phyloP scores from a whole-genome alignment of 64 coral and sea anemone genomes.

The Montipora efflorescens region DNA sequence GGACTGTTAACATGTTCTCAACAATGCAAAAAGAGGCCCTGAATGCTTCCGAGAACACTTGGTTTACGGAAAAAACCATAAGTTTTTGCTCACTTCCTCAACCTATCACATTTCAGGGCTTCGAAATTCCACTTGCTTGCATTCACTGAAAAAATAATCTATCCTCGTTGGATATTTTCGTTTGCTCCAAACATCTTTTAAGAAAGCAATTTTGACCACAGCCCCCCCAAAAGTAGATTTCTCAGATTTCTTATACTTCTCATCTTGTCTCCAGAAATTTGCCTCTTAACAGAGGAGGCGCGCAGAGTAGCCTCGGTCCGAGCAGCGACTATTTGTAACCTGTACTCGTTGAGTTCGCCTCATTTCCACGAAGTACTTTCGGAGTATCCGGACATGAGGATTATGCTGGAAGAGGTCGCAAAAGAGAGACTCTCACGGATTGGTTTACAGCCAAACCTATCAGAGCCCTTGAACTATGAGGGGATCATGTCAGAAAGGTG shows the following conservation, averaged over 20 bases:
- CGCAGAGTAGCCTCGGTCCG: slow-evolving; percentile 85
- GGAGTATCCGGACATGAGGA: slow-evolving; percentile 84
- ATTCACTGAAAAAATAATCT: no score
- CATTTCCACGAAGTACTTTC: slow-evolving; percentile 87
- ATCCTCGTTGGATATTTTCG: no score
- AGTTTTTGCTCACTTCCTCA: no score
- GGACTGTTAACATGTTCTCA: no score
- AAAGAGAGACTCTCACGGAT: slow-evolving; percentile 88
- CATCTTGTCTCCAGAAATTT: slow-evolving; percentile 74
- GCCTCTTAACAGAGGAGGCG: slow-evolving; percentile 80
- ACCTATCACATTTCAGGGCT: no score
- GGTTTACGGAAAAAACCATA: no score
- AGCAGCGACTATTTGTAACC: slow-evolving; percentile 86
- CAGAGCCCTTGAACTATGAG: slow-evolving; percentile 45
- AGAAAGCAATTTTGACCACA: background rate
- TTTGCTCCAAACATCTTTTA: no score
- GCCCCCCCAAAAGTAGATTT: background rate
- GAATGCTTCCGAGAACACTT: no score
- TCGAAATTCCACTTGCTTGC: no score
- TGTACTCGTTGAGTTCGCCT: slow-evolving; percentile 73
- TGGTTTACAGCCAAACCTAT: slow-evolving; percentile 74
- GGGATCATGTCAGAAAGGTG: slow-evolving; percentile 36
- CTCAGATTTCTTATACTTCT: background rate
- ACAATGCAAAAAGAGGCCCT: no score
- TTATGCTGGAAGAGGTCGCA: slow-evolving; percentile 84